Percentiles rank a stretch among this genome's conserved stretches.
These are phyloP conservation scores for Temnothorax curvispinosus DNA, from an alignment of 1,140 invertebrate species.

Conservation along the genomic window DNA sequence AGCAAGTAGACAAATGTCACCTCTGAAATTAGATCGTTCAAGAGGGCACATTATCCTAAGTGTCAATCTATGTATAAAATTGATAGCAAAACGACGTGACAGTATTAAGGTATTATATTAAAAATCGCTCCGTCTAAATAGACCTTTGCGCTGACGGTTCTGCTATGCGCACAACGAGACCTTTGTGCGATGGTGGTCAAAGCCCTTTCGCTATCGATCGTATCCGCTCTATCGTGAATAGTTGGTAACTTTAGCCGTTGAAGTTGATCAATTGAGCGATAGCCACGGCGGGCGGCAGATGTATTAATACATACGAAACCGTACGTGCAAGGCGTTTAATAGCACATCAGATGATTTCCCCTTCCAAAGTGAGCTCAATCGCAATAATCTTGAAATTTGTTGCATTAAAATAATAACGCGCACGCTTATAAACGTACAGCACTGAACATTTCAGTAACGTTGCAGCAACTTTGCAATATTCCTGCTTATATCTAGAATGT, in stretches of 20 bases:
- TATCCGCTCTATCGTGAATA: slow-evolving; percentile 54
- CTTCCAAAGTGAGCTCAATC: neutral
- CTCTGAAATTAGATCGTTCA: neutral
- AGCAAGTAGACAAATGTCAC: neutral
- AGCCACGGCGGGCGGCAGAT: slow-evolving; percentile 23
- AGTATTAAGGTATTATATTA: slow-evolving; percentile 20
- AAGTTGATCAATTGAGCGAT: slow-evolving; percentile 57
- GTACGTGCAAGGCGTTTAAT: neutral
- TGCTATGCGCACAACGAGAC: slow-evolving; percentile 20
- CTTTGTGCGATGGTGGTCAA: slow-evolving; percentile 54
- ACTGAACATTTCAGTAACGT: neutral
- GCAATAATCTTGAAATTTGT: neutral
- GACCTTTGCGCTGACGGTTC: slow-evolving; percentile 8
- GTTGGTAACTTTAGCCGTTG: slow-evolving; percentile 47
- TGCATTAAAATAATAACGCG: neutral
- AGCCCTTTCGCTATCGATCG: slow-evolving; percentile 58
- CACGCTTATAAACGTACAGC: neutral
- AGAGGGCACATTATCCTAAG: neutral
- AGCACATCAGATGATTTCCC: neutral
- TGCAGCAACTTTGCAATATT: neutral
- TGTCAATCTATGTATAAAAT: neutral
- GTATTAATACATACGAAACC: slow-evolving; percentile 41
- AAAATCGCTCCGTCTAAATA: slow-evolving; percentile 41
- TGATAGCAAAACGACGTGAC: neutral
- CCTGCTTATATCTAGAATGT: neutral